These are phyloP conservation scores for Leptopilina boulardi DNA, from an alignment of 1,140 invertebrate species.

Conservation along the genomic window DNA sequence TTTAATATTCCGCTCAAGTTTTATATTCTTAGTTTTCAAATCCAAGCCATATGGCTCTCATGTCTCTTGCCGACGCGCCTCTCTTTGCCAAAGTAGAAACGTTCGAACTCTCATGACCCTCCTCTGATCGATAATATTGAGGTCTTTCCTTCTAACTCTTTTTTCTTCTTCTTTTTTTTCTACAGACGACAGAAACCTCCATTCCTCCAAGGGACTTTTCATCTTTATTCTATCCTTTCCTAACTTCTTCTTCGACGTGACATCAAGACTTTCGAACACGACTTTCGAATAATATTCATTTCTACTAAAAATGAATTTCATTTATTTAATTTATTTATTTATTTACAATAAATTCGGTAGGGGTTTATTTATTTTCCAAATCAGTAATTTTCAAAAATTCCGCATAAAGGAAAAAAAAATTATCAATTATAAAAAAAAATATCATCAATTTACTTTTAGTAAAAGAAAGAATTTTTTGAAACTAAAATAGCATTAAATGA, in stretches of 20 bases:
- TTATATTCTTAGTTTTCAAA: conserved; percentile 51
- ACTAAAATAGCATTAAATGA: too few relatives aligned
- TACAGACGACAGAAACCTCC: not conserved
- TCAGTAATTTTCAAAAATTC: too few relatives aligned
- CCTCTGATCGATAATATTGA: conserved; percentile 19
- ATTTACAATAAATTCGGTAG: too few relatives aligned
- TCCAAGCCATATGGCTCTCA: conserved; percentile 50
- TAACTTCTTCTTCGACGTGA: not conserved
- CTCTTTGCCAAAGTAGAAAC: conserved; percentile 33
- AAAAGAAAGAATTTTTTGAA: too few relatives aligned
- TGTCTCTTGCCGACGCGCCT: conserved; percentile 45
- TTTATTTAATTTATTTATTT: too few relatives aligned
- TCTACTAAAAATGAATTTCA: too few relatives aligned
- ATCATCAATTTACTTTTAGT: too few relatives aligned
- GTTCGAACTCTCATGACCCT: conserved; percentile 22
- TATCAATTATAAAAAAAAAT: too few relatives aligned
- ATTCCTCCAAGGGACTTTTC: not conserved
- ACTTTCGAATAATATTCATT: not conserved
- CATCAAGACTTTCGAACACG: not conserved
- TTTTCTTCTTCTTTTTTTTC: not conserved
- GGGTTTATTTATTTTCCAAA: too few relatives aligned
- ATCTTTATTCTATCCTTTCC: not conserved
- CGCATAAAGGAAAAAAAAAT: too few relatives aligned
- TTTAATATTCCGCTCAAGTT: conserved; percentile 47
- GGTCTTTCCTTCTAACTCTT: not conserved